A percentile compares a stretch with the other conserved stretches of the same genome.
Evolutionary conservation across 2,797 vertebrate species (phyloP).

Genomic region (Premnoplex brunnescens): DNA sequence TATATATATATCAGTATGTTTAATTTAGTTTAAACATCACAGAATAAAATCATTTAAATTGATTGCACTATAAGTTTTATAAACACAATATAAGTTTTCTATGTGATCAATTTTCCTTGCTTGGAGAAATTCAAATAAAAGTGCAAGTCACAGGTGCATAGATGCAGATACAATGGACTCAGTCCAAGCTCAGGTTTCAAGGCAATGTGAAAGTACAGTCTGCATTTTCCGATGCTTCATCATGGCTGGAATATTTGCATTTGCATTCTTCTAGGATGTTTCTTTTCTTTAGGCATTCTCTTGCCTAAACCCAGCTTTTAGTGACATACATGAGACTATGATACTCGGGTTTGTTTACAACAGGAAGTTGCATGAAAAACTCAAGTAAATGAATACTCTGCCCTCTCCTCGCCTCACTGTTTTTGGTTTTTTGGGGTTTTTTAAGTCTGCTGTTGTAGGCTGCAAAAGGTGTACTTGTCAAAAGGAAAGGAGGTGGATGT

Average conservation of each 20-base stretch:
- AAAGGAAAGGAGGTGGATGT: background rate
- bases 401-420: background rate
- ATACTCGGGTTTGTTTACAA: background rate
- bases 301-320: background rate
- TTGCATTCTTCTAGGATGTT: background rate
- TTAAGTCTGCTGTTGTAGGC: background rate
- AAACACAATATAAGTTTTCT: background rate
- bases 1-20: background rate
- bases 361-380: background rate
- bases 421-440: background rate
- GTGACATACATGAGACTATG: background rate
- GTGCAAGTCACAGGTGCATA: background rate
- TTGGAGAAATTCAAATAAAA: background rate
- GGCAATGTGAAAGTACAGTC: background rate
- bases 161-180: background rate
- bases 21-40: background rate
- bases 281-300: background rate
- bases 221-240: background rate
- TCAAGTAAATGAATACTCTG: background rate
- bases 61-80: background rate
- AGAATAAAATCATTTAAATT: background rate
- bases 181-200: background rate
- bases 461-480: background rate
- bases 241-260: background rate
- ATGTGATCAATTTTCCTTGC: rapidly evolving